Percentiles rank a stretch among this genome's conserved stretches.
phyloP scores from a whole-genome alignment of 2,797 vertebrate genomes.

The Micrastur ruficollis region DNA sequence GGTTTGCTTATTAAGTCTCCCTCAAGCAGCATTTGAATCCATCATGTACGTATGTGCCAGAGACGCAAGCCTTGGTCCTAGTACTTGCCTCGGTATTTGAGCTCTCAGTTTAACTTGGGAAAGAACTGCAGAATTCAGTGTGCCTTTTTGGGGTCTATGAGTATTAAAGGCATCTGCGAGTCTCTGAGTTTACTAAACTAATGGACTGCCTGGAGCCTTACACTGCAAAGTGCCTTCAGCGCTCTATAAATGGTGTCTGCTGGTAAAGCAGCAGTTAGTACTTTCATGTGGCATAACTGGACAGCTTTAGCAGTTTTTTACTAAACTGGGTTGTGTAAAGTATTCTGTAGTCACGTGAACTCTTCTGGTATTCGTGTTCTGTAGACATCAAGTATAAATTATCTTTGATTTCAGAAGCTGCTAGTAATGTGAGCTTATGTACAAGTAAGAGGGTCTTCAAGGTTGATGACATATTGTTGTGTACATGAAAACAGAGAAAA shows the following conservation, averaged over 20 bases:
- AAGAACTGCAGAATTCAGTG: neutral
- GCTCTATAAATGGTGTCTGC: neutral
- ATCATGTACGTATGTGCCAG: neutral
- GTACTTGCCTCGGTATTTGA: neutral
- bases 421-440: neutral
- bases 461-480: neutral
- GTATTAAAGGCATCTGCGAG: neutral
- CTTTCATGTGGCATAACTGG: neutral
- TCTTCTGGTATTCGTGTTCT: neutral
- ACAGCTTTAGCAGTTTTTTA: neutral
- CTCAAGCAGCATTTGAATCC: neutral
- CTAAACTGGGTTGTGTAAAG: fast-evolving
- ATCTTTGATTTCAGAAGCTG: neutral
- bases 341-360: neutral
- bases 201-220: neutral
- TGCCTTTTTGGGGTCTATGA: neutral
- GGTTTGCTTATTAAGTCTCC: neutral
- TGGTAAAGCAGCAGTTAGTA: neutral
- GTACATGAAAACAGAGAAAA: neutral
- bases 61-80: neutral
- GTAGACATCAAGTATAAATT: neutral
- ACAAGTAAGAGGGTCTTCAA: neutral
- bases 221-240: neutral
- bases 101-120: neutral
- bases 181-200: neutral